Base-by-base conservation (phyloP, 2,888 invertebrate species). In the Drosophila diplacantha region DNA sequence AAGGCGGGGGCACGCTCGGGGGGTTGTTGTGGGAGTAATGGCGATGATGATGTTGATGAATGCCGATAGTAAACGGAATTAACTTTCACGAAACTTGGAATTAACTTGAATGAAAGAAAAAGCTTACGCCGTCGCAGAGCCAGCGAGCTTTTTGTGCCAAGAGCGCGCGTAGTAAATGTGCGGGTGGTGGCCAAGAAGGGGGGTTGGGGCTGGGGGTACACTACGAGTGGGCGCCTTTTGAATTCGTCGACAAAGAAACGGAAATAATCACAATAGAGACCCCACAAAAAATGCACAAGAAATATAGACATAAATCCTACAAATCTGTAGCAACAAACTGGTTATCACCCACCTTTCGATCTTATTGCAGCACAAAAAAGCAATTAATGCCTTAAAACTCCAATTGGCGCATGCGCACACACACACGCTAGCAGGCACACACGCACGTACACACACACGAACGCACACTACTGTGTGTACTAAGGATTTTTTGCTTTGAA, bases 41-140 rank as follows among this genome's bases (percentile, higher is more conserved):
- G 41, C 22, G 81, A 63, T 78, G 79, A 72, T 83, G 77, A 83
- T 83, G 83, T 79, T 78, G 78, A 78, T 78, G 78, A 81, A 78
- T 83, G 80, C 84, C 84, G 78, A 78, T 78, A 78, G 78, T 78
- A 78, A 78, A 81, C 84, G 78, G 82, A 83, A 78, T 83, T 83
- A 78, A 78, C 84, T 78, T 78, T 78, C 78, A 83, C 78, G 82
- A 14, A 51, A 29, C 29, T 22, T 22, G 22, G 5, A 22, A 68
- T 55, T 80, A 73, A 82, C 81, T 78, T 78, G 78, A 78, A 78
- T 78, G 78, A 78, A 78, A 83, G 78, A 83, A 78, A 78, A 78
- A 78, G 78, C 78, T 78, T 78, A 77, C 59, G 67, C 69, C 72
- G 79, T 55, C 61, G 80, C 76, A 65, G 69, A 77, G 72, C 38